Base-by-base conservation (phyloP, 2,888 invertebrate species). In the Pandemis corylana region DNA sequence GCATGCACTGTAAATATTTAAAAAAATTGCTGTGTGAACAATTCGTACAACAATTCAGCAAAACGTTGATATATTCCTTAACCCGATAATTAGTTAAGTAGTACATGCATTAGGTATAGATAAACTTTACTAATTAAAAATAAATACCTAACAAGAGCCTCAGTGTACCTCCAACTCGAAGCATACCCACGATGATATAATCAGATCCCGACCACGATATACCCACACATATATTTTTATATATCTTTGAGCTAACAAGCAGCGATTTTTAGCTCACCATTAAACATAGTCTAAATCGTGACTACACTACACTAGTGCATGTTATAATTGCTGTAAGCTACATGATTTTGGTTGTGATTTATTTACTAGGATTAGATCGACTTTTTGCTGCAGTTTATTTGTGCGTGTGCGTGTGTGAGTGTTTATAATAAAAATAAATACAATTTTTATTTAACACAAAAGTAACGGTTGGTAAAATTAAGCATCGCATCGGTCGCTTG, bases 251-350 rank as follows among this genome's bases (percentile, higher is more conserved):
- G 78, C 72, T 72, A 63, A 75, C 75, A 75, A 75, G 75, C 75
- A 44, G 13, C 59, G 51, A 53, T 71, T 91, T 90, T 84, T 88
- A 89, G 85, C 84, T 85, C 84, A 82, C 81, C 81, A 81, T 84
- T 81, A 84, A 84, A 89, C 92, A 93, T 91, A 92, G 89, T 85
- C 88, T 81, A 87, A 89, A 87, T 93, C 94, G 94, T 93, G 93
- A 93, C 93, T 90, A 28, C 56, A 56, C 66, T 90, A 89, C 88
- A 89, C 91, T 88, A 88, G 87, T 82, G 76, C 88, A 90, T 89
- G 90, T 93, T 94, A 93, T 94, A 93, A 94, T 94, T 94, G 93
- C 91, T 86, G 84, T 80, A 90, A 92, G 92, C 92, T 89, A 92
- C 86, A 87, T 76, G 84, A 84, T 84, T 80, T 79, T 78, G 81